Conservation (phyloP, 2,113 vertebrate genomes). For the Trinectes maculatus region DNA sequence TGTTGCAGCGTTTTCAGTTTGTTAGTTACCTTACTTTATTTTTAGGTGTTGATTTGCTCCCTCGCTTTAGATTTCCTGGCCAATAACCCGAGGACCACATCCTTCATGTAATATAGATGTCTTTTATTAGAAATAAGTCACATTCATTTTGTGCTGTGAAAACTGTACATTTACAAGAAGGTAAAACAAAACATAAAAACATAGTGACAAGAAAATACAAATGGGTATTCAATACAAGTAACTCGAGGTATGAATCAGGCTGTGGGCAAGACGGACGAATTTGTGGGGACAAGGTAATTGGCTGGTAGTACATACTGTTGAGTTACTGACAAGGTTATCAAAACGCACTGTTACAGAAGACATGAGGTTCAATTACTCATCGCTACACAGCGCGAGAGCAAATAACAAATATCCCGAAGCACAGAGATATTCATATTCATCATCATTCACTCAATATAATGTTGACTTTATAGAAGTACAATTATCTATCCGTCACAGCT, state of each 20-base stretch:
- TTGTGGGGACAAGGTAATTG: slow-evolving; percentile 45
- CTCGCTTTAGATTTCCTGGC: background rate
- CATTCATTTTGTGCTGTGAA: slow-evolving; percentile 93
- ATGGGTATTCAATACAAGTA: slow-evolving; percentile 59
- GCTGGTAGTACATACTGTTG: slow-evolving; percentile 70
- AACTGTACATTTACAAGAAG: slow-evolving; percentile 87
- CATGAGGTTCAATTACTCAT: slow-evolving; percentile 78
- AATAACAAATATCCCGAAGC: slow-evolving; percentile 82
- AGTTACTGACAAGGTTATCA: slow-evolving; percentile 80
- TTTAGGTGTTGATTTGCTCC: slow-evolving; percentile 9
- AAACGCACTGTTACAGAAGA: slow-evolving; percentile 85
- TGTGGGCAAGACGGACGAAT: slow-evolving; percentile 46
- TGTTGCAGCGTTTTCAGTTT: slow-evolving; percentile 3
- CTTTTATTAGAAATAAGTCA: slow-evolving; percentile 92
- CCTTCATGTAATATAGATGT: slow-evolving; percentile 65
- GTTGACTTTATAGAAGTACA: slow-evolving; percentile 82
- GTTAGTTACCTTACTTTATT: slow-evolving; percentile 20
- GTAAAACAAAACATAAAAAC: slow-evolving; percentile 71
- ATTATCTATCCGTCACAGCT: slow-evolving; percentile 85
- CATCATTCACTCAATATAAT: slow-evolving; percentile 86
- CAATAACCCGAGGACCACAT: slow-evolving; percentile 14
- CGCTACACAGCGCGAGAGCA: slow-evolving; percentile 64
- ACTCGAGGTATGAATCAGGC: slow-evolving; percentile 62
- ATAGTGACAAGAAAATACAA: slow-evolving; percentile 67
- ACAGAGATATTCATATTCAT: slow-evolving; percentile 84